Base-by-base conservation (phyloP, 2,888 invertebrate genomes). In the Plagodis dolabraria region DNA sequence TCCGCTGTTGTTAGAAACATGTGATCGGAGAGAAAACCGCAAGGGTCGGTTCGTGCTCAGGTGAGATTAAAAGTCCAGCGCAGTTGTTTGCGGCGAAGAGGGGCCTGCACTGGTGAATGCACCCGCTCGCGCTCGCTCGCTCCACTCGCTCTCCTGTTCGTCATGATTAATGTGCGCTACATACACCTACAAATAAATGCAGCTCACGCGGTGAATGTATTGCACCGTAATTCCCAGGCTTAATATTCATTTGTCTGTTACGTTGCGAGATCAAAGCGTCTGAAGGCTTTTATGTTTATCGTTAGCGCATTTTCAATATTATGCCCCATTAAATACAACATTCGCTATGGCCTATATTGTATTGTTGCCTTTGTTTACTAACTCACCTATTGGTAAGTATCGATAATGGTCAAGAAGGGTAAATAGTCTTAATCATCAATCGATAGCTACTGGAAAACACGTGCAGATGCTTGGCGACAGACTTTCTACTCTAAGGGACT, bases 21-120 rank as follows among this genome's bases (percentile, higher is more conserved):
- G 71, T 80, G 76, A 80, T 80, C 77, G 76, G 62, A 66, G 61
- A 61, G 57, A 70, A 61, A 74, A 77, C 82, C 82, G 68, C 83
- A 77, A 71, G 70, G 57, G 72, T 74, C 65, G 71, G 71, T 75
- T 74, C 71, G 72, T 72, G 75, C 78, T 77, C 82, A 83, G 83
- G 86, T 84, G 76, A 86, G 85, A 89, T 89, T 89, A 90, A 90
- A 90, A 90, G 83, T 85, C 86, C 82, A 73, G 75, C 72, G 78
- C 86, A 86, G 82, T 86, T 84, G 87, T 87, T 86, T 83, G 85
- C 81, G 83, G 86, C 65, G 70, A 72, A 71, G 70, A 67, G 70
- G 67, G 64, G 64, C 70, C 68, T 75, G 47, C 22, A n/a, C 73
- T 75, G 73, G 77, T 80, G 80, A 78, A 83, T 83, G 80, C 85